Percentiles rank a stretch among this genome's conserved stretches.
These are phyloP conservation scores for Anomalospiza imberbis DNA, from an alignment of 2,797 vertebrate species.

Conservation along the genomic window DNA sequence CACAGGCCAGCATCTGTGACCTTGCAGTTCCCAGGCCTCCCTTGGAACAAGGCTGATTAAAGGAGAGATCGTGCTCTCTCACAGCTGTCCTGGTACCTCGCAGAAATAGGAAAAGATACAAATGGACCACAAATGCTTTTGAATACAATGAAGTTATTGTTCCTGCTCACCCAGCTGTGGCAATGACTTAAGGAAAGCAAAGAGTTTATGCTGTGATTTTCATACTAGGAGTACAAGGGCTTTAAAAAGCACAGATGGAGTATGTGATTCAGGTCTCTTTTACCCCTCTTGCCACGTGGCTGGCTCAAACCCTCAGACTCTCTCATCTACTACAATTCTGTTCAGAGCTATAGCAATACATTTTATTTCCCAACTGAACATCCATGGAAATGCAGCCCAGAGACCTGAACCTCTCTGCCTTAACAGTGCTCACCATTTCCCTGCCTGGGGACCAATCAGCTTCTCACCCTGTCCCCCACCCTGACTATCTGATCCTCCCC, in stretches of 20 bases:
- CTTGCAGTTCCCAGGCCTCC: background rate
- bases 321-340: background rate
- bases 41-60: background rate
- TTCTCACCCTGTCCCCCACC: background rate
- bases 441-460: background rate
- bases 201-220: background rate
- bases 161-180: background rate
- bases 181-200: background rate
- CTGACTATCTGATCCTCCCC: background rate
- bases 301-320: background rate
- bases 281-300: background rate
- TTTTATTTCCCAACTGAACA: background rate
- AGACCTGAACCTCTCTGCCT: background rate
- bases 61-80: background rate
- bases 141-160: conserved; percentile 18
- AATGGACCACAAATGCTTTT: background rate
- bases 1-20: background rate
- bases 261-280: background rate
- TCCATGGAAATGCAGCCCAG: background rate
- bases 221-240: background rate
- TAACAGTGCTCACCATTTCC: background rate
- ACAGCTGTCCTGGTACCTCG: background rate
- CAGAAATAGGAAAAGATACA: background rate
- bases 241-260: background rate
- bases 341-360: background rate